Conservation (phyloP, 2,888 invertebrate species). For the Calliphora vomitoria region DNA sequence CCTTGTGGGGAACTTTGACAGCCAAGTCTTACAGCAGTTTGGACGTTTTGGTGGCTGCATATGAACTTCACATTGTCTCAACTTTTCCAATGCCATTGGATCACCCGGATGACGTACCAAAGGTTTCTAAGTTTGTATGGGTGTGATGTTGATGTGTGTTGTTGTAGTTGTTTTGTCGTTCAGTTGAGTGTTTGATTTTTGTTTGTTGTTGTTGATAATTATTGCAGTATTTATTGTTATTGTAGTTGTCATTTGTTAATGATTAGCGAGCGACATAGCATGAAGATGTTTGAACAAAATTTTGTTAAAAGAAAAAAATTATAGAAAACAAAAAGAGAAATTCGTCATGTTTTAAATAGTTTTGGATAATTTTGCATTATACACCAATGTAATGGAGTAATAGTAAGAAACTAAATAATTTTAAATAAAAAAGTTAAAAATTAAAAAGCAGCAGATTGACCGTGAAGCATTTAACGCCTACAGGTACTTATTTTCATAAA, state of each 20-base stretch:
- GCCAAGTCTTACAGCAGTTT: constrained; percentile 96
- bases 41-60: constrained; percentile 91
- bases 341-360: constrained; percentile 76
- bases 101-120: constrained; percentile 93
- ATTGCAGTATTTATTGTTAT: constrained; percentile 56
- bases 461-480: too few species aligned
- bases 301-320: constrained; percentile 33
- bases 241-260: constrained; percentile 68
- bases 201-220: constrained; percentile 33
- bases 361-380: constrained; percentile 16
- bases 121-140: constrained; percentile 89
- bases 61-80: constrained; percentile 96
- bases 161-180: constrained; percentile 59
- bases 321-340: constrained; percentile 49
- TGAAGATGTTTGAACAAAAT: constrained; percentile 51
- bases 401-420: too few species aligned
- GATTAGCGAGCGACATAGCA: constrained; percentile 58
- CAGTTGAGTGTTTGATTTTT: constrained; percentile 32
- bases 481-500: too few species aligned
- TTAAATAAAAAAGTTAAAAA: too few species aligned
- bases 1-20: constrained; percentile 97
- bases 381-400: not conserved
- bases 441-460: too few species aligned
- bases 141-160: constrained; percentile 67
- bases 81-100: constrained; percentile 91